phyloP scores from a whole-genome alignment of 2,888 invertebrate species.

The Tenthredo notha region DNA sequence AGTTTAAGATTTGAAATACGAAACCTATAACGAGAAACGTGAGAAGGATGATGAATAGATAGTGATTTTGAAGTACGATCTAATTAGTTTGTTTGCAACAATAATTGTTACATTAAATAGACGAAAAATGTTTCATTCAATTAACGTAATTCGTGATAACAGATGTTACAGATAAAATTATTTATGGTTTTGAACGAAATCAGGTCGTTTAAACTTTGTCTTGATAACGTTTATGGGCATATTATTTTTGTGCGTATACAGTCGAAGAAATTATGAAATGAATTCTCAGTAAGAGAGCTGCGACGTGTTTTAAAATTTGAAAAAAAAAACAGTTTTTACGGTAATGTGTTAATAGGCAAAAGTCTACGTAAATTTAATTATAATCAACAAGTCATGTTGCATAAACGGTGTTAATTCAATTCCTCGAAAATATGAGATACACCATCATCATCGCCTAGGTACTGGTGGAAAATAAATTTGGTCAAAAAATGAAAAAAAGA shows the following conservation, averaged over 20 bases:
- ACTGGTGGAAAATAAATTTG: background rate
- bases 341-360: background rate
- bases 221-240: background rate
- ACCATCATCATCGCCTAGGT: background rate
- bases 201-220: background rate
- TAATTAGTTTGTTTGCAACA: background rate
- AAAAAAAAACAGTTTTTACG: background rate
- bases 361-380: constrained; percentile 19
- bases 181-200: background rate
- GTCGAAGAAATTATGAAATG: background rate
- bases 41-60: background rate
- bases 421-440: background rate
- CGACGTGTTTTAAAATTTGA: background rate
- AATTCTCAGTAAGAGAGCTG: background rate
- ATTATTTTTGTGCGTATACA: background rate
- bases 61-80: background rate
- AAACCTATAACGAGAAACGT: background rate
- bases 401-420: constrained; percentile 14
- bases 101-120: background rate
- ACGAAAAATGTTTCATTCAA: background rate
- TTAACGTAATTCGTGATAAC: background rate
- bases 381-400: background rate
- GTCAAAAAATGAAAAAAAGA: background rate
- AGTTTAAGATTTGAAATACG: background rate
- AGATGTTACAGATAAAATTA: background rate